Base-by-base conservation (phyloP, 1,140 invertebrate genomes). In the Kradibia gibbosae region DNA sequence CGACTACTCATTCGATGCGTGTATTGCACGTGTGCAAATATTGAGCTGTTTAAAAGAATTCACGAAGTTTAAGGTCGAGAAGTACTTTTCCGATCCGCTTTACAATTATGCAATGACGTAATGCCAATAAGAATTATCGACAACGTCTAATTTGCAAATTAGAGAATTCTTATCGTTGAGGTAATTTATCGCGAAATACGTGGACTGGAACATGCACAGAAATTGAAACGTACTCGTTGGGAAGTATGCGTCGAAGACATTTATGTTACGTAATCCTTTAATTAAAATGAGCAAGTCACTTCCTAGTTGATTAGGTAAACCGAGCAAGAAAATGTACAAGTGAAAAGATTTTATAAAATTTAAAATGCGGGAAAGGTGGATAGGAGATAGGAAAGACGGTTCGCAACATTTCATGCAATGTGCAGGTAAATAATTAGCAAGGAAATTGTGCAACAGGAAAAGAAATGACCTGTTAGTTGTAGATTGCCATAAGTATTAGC, bases 361-460 rank as follows among this genome's bases (percentile, higher is more conserved):
- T 62, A 22, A 28, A 28, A 25, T 2, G 17, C 39, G 28, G 57
- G 20, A 65, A 77, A 42, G 22, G 31, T 11, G 10, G n/a, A 13
- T 5, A 53, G 34, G 39, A 60, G 34, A 60, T 36, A 53, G 42
- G 31, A 71, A 71, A 28, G 53, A 31, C 0, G 8, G 62, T 36
- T 60, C 8, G 13, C 57, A 82, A 17, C 74, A 36, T 80, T 81
- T 60, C 67, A 80, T 81, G 75, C 48, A 81, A 13, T 62, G 79
- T 28, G 53, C 17, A 67, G 42, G 73, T 82, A 84, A 85, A 85
- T 86, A 86, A 86, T 86, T 84, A 86, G 80, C 84, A 78, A 73
- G 85, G 85, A 86, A 87, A 75, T 86, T 86, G 83, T 75, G 82
- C 80, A 86, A 86, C 83, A 75, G 86, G 85, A 86, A 86, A 82